Evolutionary conservation across 2,113 vertebrate genomes (phyloP).

Genomic region (Sturnus vulgaris): DNA sequence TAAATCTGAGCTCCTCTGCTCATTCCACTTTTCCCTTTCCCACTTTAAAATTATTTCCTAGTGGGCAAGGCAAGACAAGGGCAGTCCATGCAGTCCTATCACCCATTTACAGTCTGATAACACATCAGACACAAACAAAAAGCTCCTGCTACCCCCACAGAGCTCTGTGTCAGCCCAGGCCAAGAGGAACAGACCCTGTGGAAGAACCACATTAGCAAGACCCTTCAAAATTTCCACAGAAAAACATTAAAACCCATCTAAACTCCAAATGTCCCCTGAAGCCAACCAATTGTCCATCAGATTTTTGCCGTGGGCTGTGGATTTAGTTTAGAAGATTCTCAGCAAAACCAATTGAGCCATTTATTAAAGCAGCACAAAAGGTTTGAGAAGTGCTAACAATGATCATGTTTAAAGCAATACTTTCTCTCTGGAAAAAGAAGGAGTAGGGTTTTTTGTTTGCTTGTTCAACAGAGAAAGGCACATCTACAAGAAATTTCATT

Average conservation of each 20-base stretch:
- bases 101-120: background rate
- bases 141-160: background rate
- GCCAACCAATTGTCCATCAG: rapidly evolving
- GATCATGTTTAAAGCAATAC: background rate
- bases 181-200: background rate
- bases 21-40: background rate
- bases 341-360: background rate
- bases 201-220: background rate
- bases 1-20: background rate
- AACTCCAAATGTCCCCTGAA: background rate
- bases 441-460: rapidly evolving
- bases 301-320: background rate
- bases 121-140: background rate
- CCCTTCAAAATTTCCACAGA: background rate
- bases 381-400: background rate
- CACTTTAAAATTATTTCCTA: background rate
- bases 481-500: background rate
- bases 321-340: background rate
- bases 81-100: background rate
- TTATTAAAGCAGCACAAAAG: background rate
- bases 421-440: background rate
- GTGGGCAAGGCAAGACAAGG: background rate
- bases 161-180: background rate
- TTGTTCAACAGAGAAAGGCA: background rate
- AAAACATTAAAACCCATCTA: background rate